Percentiles rank a stretch among this genome's conserved stretches.
These are phyloP conservation scores for Agelastica alni DNA, from an alignment of 2,888 invertebrate species.

Conservation along the genomic window DNA sequence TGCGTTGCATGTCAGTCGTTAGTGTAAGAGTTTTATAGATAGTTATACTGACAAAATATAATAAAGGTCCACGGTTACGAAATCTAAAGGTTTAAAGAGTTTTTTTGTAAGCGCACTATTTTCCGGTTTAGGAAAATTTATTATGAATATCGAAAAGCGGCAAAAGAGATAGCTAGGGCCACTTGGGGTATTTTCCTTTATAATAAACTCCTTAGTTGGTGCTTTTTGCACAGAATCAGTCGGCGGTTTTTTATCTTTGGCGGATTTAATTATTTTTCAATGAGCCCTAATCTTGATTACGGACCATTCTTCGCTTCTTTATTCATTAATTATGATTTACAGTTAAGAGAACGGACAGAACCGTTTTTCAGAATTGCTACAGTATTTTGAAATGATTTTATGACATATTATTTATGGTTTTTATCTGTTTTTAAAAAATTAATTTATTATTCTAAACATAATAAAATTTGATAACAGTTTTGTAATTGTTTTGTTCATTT, in stretches of 20 bases:
- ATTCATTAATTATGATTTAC: constrained; percentile 17
- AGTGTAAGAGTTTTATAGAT: no score
- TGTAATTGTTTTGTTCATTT: no score
- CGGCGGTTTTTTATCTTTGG: constrained; percentile 20
- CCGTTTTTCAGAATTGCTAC: neutral
- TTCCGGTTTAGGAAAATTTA: constrained; percentile 9
- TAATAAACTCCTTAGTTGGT: constrained; percentile 25
- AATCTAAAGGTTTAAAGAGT: no score
- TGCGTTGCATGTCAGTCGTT: no score
- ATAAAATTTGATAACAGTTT: no score
- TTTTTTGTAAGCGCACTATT: neutral
- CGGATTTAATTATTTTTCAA: constrained; percentile 31
- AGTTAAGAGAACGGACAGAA: neutral
- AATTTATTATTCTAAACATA: no score
- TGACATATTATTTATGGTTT: no score
- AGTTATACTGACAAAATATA: no score
- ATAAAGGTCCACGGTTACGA: no score
- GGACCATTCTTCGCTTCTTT: constrained; percentile 23
- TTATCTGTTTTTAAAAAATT: no score
- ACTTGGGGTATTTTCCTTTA: constrained; percentile 26
- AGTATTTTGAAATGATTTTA: no score
- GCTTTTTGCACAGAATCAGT: constrained; percentile 16
- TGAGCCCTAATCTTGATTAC: constrained; percentile 29
- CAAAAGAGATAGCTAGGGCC: constrained; percentile 19
- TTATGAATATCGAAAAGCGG: constrained; percentile 4